Conservation (phyloP, 2,113 vertebrate species). For the Boulengeromyrus knoepffleri region DNA sequence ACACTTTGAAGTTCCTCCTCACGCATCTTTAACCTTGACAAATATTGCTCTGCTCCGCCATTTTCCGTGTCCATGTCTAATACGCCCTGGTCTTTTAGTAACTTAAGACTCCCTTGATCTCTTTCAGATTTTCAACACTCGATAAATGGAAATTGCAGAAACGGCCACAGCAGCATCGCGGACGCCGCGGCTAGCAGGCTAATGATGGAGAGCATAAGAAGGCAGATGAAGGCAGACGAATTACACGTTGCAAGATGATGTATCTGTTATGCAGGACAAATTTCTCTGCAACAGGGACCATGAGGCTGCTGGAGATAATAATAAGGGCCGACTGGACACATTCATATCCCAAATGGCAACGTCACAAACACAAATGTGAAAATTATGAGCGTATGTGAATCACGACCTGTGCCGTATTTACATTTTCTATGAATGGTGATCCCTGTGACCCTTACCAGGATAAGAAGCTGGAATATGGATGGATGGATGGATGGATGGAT, state of each 20-base stretch:
- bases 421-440: neutral
- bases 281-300: neutral
- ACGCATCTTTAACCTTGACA: neutral
- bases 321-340: neutral
- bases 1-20: neutral
- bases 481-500: neutral
- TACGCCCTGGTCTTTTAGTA: neutral
- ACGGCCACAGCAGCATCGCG: neutral
- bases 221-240: no score
- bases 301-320: neutral
- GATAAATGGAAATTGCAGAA: neutral
- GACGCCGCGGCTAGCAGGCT: neutral
- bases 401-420: neutral
- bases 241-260: neutral
- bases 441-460: neutral
- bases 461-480: neutral
- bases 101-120: neutral
- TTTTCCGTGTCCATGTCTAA: neutral
- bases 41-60: neutral
- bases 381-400: neutral
- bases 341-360: neutral
- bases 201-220: neutral
- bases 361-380: neutral
- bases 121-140: neutral
- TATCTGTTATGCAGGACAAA: neutral